Evolutionary conservation across 1,140 invertebrate species (phyloP).

Genomic region (Platyscapa corneri): DNA sequence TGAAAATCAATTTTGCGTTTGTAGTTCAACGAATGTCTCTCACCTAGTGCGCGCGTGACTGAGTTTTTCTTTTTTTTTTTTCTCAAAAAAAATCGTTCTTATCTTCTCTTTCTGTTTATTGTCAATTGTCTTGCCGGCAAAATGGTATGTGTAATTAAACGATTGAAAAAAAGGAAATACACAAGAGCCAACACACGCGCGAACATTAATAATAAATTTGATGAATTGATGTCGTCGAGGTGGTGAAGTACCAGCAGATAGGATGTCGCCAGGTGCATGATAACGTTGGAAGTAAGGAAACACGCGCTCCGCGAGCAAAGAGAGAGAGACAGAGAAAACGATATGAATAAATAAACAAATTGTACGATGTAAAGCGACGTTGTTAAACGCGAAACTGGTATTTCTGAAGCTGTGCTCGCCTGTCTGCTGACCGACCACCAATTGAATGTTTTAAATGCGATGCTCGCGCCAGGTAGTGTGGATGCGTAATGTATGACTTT

Average conservation of each 20-base stretch:
- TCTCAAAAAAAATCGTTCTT: slow-evolving; percentile 46
- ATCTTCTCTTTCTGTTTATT: slow-evolving; percentile 53
- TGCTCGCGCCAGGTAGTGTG: slow-evolving; percentile 66
- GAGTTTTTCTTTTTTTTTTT: slow-evolving; percentile 65
- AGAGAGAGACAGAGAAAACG: not conserved
- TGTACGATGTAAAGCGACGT: not conserved
- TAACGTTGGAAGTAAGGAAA: no score
- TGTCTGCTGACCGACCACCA: slow-evolving; percentile 31
- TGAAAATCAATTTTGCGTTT: slow-evolving; percentile 73
- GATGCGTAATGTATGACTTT: slow-evolving; percentile 69
- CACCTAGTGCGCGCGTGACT: slow-evolving; percentile 72
- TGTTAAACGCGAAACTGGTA: slow-evolving; percentile 27
- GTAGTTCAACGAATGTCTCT: slow-evolving; percentile 74
- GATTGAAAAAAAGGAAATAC: slow-evolving; percentile 56
- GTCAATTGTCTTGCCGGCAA: slow-evolving; percentile 56
- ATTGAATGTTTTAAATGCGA: slow-evolving; percentile 57
- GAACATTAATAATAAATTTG: slow-evolving; percentile 47
- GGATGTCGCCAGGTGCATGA: slow-evolving; percentile 28
- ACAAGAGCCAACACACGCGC: slow-evolving; percentile 61
- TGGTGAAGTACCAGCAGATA: slow-evolving; percentile 22
- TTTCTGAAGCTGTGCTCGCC: slow-evolving; percentile 43
- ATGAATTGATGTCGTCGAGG: slow-evolving; percentile 18
- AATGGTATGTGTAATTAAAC: slow-evolving; percentile 65
- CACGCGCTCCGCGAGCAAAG: no score
- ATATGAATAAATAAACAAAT: not conserved